Evolutionary conservation across 2,113 vertebrate genomes (phyloP), one percentile per base, ranked within the genome.

Genomic region (Mobula birostris): DNA sequence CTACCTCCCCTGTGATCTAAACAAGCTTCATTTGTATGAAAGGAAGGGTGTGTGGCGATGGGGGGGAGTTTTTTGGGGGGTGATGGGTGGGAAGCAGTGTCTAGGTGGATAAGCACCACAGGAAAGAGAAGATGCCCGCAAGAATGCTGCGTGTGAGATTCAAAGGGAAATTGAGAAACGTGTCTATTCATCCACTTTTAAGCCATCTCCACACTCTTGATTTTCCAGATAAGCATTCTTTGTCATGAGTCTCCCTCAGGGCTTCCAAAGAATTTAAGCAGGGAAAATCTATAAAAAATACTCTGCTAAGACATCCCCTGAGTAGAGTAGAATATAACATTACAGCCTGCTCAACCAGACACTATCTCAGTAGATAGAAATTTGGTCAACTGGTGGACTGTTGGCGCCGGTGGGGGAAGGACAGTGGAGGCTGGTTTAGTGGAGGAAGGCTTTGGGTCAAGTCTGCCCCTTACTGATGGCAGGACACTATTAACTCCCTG

Each of bases 131-230:
- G 95, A 95, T 95, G 95, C 95, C 95, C 21, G 95, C 24, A 94
- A 94, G 95, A 95, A 94, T 94, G 61, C 94, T n/a, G 93, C 27
- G 95, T 96, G 74, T 94, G 95, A 74, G 95, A 94, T 94, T 95
- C 94, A 96, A 96, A 96, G 96, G 96, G 95, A 17, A 94, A 95
- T 95, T 96, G 95, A 95, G 96, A 96, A 95, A 95, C 63, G 95
- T 24, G 7, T 95, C 95, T 94, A 82, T 96, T 63, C 97, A 97
- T 97, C 96, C 29, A 95, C 96, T 98, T 98, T 97, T 97, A 96
- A 95, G 95, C 94, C 94, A 63, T 95, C 95, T 95, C 88, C 95
- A 95, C 95, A 95, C 87, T n/a, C 96, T 96, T 94, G 87, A 92
- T 95, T 97, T 96, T 96, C 96, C 95, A 94, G 96, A 96, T 94